phyloP scores from a whole-genome alignment of 37 sponge, comb jelly and placozoan genomes.

The Chondrilla cf. caribensis region DNA sequence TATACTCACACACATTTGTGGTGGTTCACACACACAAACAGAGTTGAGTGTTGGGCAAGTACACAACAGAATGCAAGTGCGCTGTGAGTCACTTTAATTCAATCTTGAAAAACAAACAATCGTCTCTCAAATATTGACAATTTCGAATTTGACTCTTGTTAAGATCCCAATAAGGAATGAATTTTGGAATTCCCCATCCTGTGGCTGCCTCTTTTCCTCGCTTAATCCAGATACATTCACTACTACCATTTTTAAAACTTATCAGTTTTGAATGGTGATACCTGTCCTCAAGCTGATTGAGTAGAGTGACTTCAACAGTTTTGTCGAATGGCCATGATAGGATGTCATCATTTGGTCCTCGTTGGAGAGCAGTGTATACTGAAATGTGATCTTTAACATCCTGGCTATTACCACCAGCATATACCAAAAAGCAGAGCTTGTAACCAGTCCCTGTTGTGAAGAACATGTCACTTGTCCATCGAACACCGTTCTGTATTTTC shows the following conservation, averaged over 20 bases:
- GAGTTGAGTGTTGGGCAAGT: too few relatives aligned
- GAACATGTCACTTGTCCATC: not conserved
- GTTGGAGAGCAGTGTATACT: not conserved
- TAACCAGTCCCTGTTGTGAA: not conserved
- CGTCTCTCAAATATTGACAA: not conserved
- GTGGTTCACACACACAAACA: too few relatives aligned
- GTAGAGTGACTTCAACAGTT: not conserved
- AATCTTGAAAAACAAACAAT: conserved; percentile 11
- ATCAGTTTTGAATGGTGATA: not conserved
- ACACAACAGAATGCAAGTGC: too few relatives aligned
- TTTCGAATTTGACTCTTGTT: too few relatives aligned
- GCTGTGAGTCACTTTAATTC: not conserved
- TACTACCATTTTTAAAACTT: not conserved
- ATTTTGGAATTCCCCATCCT: too few relatives aligned
- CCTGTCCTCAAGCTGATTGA: not conserved
- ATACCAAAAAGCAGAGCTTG: not conserved
- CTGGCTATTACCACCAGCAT: not conserved
- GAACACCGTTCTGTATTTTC: not conserved
- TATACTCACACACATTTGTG: too few relatives aligned
- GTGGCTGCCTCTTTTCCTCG: too few relatives aligned
- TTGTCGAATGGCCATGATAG: conserved; percentile 6
- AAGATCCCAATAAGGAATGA: too few relatives aligned
- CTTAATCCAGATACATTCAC: not conserved
- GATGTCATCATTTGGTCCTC: conserved; percentile 19
- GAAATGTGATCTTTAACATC: not conserved